Percentiles rank a stretch among this genome's conserved stretches.
Evolutionary conservation across 2,888 invertebrate species (phyloP).

Genomic region (Globia sparganii): DNA sequence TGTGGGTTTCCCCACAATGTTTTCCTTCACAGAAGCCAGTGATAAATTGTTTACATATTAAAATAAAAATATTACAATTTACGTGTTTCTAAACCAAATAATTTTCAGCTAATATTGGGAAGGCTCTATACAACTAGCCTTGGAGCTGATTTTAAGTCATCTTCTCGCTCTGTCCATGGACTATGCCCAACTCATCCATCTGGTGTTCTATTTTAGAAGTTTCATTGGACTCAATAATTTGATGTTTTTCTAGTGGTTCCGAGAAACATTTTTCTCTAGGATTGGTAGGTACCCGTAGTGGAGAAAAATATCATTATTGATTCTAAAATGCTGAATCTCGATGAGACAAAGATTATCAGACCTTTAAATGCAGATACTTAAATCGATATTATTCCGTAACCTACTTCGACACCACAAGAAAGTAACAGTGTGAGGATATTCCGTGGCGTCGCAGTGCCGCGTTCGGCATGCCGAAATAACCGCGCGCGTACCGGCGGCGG

Average conservation of each 20-base stretch:
- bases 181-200: slow-evolving; percentile 10
- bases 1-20: slow-evolving; percentile 51
- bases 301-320: background rate
- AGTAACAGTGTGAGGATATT: slow-evolving; percentile 72
- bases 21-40: slow-evolving; percentile 46
- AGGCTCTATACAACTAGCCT: background rate
- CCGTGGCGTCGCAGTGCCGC: slow-evolving; percentile 81
- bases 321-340: background rate
- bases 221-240: slow-evolving; percentile 4
- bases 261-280: background rate
- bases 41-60: slow-evolving; percentile 26
- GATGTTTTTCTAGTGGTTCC: background rate
- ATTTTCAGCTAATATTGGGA: background rate
- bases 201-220: slow-evolving; percentile 7
- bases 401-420: slow-evolving; percentile 65
- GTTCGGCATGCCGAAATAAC: slow-evolving; percentile 86
- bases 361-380: slow-evolving; percentile 23
- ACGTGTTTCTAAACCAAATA: slow-evolving; percentile 2
- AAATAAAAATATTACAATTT: slow-evolving; percentile 27
- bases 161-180: background rate
- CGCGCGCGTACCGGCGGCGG: slow-evolving; percentile 81
- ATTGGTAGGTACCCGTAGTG: background rate
- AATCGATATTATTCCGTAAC: slow-evolving; percentile 62
- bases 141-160: background rate
- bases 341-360: slow-evolving; percentile 1